Evolutionary conservation across 2,797 vertebrate species (phyloP), one percentile per base, ranked within the genome.

Genomic region (Megalops cyprinoides): DNA sequence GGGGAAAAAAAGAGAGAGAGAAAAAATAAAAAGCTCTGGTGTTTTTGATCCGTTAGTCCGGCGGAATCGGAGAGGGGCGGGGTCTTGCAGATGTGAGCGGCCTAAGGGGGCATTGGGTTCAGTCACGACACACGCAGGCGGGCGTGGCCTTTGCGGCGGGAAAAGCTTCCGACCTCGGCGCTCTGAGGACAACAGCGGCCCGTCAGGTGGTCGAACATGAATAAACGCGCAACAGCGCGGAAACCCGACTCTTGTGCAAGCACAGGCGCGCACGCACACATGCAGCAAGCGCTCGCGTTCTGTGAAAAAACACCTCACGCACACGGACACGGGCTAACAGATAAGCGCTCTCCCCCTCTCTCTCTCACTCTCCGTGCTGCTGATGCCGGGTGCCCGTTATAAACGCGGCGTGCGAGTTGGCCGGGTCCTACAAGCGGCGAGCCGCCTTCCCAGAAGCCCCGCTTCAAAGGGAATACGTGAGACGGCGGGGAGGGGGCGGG

Each of bases 391-490:
- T 37, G 79, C 79, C 46, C 74, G 71, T 76, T 81, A 65, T 46
- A 12, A 42, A 28, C 49, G 28, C 80, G 37, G 65, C 34, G n/a
- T 25, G 67, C 37, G 44, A 15, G 28, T 60, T 74, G 46, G 58
- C n/a, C 28, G 76, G 48, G 71, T 18, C 77, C 44, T 81, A 76
- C 74, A 74, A 75, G 46, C 76, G n/a, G 49, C 20, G 49, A 55
- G 58, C 20, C 25, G 15, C 49, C 31, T 65, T 73, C 39, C 76
- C 76, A 69, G 42, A 62, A 37, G 60, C n/a, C 20, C 3, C 31
- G 44, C 82, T 86, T 90, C 85, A 90, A 86, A 91, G 83, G 53
- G 86, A 88, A 85, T 87, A 76, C 67, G 82, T 78, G 87, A 89
- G 83, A 85, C 77, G 85, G 82, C 69, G 49, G 56, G 86, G 86